These are phyloP conservation scores for Sardina pilchardus DNA, from an alignment of 2,113 vertebrate species.

Conservation along the genomic window DNA sequence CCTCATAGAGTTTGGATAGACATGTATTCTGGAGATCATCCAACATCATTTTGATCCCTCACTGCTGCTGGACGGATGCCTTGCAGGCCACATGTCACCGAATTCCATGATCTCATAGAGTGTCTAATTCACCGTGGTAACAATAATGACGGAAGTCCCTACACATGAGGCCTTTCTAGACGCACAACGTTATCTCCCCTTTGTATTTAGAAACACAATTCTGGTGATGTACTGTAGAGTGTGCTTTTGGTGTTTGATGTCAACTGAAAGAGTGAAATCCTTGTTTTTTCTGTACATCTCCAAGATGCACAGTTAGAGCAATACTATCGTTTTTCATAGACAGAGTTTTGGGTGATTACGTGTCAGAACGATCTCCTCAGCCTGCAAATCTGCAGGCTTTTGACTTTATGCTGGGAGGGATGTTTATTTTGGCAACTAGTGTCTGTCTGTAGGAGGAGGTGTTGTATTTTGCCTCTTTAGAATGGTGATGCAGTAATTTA, in stretches of 20 bases:
- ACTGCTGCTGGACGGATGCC: constrained; percentile 43
- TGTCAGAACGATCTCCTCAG: not conserved
- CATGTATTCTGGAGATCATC: constrained; percentile 26
- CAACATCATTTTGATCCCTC: constrained; percentile 43
- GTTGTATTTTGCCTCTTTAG: not conserved
- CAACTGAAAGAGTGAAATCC: not conserved
- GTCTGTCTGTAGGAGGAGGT: not conserved
- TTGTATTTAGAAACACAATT: not conserved
- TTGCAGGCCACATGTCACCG: constrained; percentile 58
- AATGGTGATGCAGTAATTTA: not conserved
- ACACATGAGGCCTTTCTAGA: not conserved
- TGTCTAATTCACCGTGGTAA: not conserved
- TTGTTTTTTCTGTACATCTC: not conserved
- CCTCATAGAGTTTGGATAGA: not conserved
- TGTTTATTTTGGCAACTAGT: not conserved
- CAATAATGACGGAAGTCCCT: not conserved
- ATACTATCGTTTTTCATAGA: not conserved
- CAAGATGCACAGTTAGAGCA: not conserved
- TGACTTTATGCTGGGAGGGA: not conserved
- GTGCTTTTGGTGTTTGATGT: not conserved
- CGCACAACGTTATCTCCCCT: not conserved
- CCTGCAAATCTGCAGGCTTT: not conserved
- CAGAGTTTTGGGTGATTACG: not conserved
- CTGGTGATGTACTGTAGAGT: not conserved
- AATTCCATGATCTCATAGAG: constrained; percentile 52